Percentiles rank a stretch among this genome's conserved stretches.
Evolutionary conservation across 2,113 vertebrate species (phyloP).

Genomic region (Cairina moschata): DNA sequence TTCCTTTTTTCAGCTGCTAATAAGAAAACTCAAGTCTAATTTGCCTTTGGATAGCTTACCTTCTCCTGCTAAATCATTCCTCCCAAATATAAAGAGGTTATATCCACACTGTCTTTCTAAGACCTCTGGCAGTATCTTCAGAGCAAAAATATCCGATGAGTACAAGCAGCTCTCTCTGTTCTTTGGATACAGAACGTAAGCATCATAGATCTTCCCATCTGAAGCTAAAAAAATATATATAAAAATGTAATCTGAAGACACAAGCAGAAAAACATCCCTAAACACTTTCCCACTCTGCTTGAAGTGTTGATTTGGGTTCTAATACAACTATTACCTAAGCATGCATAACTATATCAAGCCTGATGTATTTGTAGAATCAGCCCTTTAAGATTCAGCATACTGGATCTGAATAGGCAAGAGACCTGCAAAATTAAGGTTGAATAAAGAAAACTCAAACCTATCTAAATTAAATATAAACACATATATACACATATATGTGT

Average conservation of each 20-base stretch:
- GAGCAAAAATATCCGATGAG: slow-evolving; percentile 78
- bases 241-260: not conserved
- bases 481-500: not conserved
- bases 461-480: not conserved
- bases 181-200: slow-evolving; percentile 88
- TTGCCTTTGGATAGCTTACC: slow-evolving; percentile 71
- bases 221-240: slow-evolving; percentile 73
- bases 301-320: not conserved
- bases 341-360: not conserved
- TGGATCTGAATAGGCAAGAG: not conserved
- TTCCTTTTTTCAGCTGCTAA: not conserved
- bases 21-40: not conserved
- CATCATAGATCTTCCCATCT: slow-evolving; percentile 91
- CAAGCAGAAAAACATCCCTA: not conserved
- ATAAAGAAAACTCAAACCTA: no score
- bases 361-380: not conserved
- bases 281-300: not conserved
- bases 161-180: slow-evolving; percentile 52
- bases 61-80: slow-evolving; percentile 87
- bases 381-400: not conserved
- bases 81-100: slow-evolving; percentile 88
- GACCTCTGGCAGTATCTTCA: slow-evolving; percentile 86
- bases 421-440: not conserved
- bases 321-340: not conserved
- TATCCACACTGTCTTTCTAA: slow-evolving; percentile 89